These are phyloP conservation scores for Pelecanus crispus DNA, from an alignment of 2,113 vertebrate species.

Conservation along the genomic window DNA sequence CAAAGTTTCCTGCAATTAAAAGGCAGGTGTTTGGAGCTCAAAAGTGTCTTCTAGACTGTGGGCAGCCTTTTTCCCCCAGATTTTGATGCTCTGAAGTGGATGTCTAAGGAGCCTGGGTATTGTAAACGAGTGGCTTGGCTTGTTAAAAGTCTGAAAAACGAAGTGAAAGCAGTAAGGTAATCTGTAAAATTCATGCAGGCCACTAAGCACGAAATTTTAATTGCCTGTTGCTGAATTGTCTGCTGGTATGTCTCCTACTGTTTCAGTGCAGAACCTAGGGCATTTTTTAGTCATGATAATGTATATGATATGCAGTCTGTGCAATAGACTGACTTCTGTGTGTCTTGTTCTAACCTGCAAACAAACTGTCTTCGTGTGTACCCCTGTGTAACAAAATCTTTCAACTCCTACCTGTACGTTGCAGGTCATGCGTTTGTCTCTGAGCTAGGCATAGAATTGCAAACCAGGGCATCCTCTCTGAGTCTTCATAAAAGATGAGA, in stretches of 20 bases:
- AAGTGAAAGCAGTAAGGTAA: background rate
- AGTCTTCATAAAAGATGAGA: background rate
- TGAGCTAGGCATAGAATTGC: background rate
- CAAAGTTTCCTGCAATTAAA: background rate
- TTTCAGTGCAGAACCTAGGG: background rate
- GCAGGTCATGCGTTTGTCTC: rapidly evolving
- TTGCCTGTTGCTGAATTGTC: background rate
- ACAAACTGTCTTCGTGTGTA: background rate
- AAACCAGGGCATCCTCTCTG: background rate
- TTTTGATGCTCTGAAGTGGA: background rate
- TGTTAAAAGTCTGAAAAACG: background rate
- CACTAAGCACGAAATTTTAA: background rate
- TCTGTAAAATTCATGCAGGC: background rate
- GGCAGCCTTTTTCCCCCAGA: background rate
- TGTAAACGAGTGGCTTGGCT: background rate
- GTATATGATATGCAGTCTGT: background rate
- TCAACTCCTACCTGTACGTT: background rate
- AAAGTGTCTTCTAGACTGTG: background rate
- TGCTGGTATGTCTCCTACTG: background rate
- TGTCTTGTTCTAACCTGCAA: background rate
- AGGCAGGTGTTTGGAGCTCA: background rate
- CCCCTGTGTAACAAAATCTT: background rate
- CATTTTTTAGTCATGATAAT: background rate
- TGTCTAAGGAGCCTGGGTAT: background rate
- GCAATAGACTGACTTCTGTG: background rate